Percentiles rank a stretch among this genome's conserved stretches.
phyloP scores from a whole-genome alignment of 2,797 vertebrate genomes.

The Eospalax fontanierii region DNA sequence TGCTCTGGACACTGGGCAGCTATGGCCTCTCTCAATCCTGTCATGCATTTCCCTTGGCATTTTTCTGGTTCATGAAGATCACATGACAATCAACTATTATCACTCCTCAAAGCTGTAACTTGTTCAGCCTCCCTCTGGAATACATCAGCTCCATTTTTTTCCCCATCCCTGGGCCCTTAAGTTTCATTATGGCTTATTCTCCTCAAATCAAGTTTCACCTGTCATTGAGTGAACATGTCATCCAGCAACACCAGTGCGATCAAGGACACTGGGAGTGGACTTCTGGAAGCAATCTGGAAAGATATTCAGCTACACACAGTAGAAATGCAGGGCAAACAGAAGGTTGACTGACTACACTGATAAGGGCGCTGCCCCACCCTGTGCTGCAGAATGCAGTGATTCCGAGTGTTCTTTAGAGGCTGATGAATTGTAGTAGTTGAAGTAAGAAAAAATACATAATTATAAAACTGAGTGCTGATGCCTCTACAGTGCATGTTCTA shows the following conservation, averaged over 20 bases:
- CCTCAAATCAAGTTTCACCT: slow-evolving; percentile 91
- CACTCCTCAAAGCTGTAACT: background rate
- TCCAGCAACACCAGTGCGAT: slow-evolving; percentile 94
- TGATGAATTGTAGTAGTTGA: background rate
- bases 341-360: slow-evolving; percentile 95
- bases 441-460: background rate
- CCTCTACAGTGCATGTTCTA: background rate
- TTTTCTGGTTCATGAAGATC: background rate
- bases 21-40: no score
- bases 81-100: background rate
- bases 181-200: slow-evolving; percentile 91
- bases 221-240: slow-evolving; percentile 92
- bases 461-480: background rate
- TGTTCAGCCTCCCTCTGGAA: slow-evolving; percentile 82
- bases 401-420: background rate
- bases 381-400: background rate
- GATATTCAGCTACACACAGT: slow-evolving; percentile 95
- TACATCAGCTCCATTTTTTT: slow-evolving; percentile 75
- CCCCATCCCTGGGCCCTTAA: slow-evolving; percentile 85
- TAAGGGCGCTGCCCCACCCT: slow-evolving; percentile 90
- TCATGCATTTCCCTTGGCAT: no score
- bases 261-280: slow-evolving; percentile 95
- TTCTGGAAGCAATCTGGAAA: slow-evolving; percentile 94
- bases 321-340: slow-evolving; percentile 95
- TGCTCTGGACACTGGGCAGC: no score